Evolutionary conservation across 1,140 invertebrate genomes (phyloP).

Genomic region (Phocides pigmalion): DNA sequence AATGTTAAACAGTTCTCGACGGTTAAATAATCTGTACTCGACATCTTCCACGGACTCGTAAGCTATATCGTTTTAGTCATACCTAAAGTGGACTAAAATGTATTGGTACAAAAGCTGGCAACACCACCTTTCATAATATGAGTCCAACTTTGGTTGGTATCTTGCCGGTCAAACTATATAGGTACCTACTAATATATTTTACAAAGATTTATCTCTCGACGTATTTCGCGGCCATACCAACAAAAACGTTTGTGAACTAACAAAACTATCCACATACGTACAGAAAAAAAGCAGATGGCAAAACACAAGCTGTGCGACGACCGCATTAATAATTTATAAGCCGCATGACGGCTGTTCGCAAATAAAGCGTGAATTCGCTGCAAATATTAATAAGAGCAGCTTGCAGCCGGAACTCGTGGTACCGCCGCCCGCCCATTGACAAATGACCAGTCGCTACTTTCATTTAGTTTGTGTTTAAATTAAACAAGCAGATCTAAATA

Average conservation of each 20-base stretch:
- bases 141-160: no score
- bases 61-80: no score
- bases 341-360: slow-evolving; percentile 80
- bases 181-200: no score
- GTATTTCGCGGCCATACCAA: background rate
- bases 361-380: slow-evolving; percentile 80
- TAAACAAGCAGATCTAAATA: slow-evolving; percentile 55
- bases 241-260: background rate
- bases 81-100: no score
- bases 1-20: no score
- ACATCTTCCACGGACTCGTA: no score
- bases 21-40: no score
- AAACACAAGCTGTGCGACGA: slow-evolving; percentile 70
- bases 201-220: background rate
- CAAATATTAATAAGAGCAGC: slow-evolving; percentile 83
- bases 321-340: slow-evolving; percentile 83
- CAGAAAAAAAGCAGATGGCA: slow-evolving; percentile 65
- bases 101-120: no score
- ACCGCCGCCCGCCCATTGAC: slow-evolving; percentile 64
- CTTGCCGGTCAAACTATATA: no score
- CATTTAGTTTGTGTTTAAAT: slow-evolving; percentile 77
- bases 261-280: slow-evolving; percentile 23
- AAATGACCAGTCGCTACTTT: slow-evolving; percentile 74
- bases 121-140: no score
- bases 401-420: slow-evolving; percentile 68